Percentiles rank a stretch among this genome's conserved stretches.
Evolutionary conservation across 2,113 vertebrate genomes (phyloP).

Genomic region (Cnemophilus loriae): DNA sequence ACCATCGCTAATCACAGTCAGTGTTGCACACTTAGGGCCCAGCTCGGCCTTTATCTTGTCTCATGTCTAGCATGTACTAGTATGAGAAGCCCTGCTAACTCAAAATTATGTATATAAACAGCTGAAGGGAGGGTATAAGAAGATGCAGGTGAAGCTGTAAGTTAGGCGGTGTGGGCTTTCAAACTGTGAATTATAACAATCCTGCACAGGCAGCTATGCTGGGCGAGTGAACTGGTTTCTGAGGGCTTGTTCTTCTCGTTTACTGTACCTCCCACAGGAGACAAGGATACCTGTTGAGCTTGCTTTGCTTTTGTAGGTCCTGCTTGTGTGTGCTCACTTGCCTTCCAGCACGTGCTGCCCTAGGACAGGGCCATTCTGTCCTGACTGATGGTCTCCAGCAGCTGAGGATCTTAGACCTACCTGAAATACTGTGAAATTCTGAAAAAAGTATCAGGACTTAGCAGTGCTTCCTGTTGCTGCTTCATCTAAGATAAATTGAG

Average conservation of each 20-base stretch:
- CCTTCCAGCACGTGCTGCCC: neutral
- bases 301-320: neutral
- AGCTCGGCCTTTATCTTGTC: neutral
- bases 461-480: neutral
- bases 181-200: neutral
- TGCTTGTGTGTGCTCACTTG: neutral
- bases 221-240: neutral
- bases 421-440: neutral
- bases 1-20: rapidly evolving
- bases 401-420: neutral
- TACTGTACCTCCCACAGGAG: neutral
- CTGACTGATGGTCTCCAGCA: neutral
- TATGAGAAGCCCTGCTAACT: neutral
- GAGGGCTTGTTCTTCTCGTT: neutral
- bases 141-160: neutral
- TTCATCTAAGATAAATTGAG: neutral
- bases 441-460: neutral
- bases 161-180: neutral
- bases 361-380: neutral
- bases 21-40: too few relatives aligned
- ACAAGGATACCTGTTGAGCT: neutral
- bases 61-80: neutral
- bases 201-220: neutral
- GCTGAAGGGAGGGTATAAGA: neutral
- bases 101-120: neutral